Evolutionary conservation across 2,113 vertebrate species (phyloP), one percentile per base, ranked within the genome.

Genomic region (Apteryx owenii): DNA sequence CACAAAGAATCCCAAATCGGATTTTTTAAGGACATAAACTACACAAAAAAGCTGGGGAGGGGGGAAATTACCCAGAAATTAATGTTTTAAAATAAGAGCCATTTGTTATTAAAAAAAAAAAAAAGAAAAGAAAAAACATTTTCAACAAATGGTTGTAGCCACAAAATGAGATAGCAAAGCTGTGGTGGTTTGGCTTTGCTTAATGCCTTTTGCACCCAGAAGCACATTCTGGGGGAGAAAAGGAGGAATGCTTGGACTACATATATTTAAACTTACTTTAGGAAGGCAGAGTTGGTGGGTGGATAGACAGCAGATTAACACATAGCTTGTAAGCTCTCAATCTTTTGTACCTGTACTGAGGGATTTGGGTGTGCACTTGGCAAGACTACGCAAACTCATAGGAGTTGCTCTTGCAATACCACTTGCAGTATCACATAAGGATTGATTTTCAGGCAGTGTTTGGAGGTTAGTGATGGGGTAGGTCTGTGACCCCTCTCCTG

Each of bases 181-280:
- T 95, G 79, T 16, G 84, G 15, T 56, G 73, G 85, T 95, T 97
- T 96, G 91, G 79, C 91, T 97, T 94, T 68, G 15, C 54, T 62
- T 75, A 36, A 29, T 33, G 26, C 3, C 42, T 93, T 95, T 80
- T 89, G 66, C 10, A 1, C 53, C 85, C 88, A 90, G 81, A 86
- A 91, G 68, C 42, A 56, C 69, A 85, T 81, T 88, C 64, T 75
- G 36, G 12, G 42, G 71, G 29, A 58, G 76, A 82, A 44, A 42
- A 62, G 44, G 11, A 69, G 50, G 50, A 91, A 58, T 51, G 28
- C 33, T 82, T 88, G 60, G 36, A 50, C 42, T 46, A n/a, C 42
- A 93, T 64, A 25, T n/a, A 19, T 42, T 73, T 1, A 3, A 66
- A 68, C 8, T 17, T 65, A 70, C 81, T 73, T 75, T 73, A 46